These are phyloP conservation scores for Champsocephalus gunnari DNA, from an alignment of 2,797 vertebrate species.

Conservation along the genomic window DNA sequence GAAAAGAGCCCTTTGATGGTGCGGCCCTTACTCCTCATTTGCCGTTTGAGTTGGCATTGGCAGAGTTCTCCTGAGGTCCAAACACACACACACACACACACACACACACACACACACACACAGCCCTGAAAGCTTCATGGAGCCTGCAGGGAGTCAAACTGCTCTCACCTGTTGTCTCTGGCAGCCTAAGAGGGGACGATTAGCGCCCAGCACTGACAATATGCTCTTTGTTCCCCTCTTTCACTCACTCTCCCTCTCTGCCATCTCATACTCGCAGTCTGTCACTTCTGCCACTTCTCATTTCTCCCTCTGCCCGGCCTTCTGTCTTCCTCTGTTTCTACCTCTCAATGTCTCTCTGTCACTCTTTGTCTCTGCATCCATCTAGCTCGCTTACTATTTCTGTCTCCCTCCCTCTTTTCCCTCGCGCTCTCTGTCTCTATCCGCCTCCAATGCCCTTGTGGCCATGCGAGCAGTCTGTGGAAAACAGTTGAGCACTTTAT, in stretches of 20 bases:
- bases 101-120: slow-evolving; percentile 42
- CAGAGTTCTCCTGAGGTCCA: slow-evolving; percentile 62
- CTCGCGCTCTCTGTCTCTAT: slow-evolving; percentile 40
- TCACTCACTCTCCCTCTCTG: slow-evolving; percentile 64
- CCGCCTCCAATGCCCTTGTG: slow-evolving; percentile 71
- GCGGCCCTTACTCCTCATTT: slow-evolving; percentile 68
- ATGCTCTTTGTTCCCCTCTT: slow-evolving; percentile 80
- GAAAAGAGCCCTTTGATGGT: slow-evolving; percentile 76
- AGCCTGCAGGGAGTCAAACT: slow-evolving; percentile 85
- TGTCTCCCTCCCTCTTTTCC: slow-evolving; percentile 56
- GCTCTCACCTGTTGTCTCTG: slow-evolving; percentile 88
- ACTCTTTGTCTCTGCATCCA: slow-evolving; percentile 59
- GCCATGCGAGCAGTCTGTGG: slow-evolving; percentile 67
- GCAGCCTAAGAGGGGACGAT: slow-evolving; percentile 83
- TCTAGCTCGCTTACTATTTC: slow-evolving; percentile 66
- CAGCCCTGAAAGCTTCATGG: slow-evolving; percentile 77
- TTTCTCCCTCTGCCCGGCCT: slow-evolving; percentile 55
- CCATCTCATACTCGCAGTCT: slow-evolving; percentile 72
- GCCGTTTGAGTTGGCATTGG: slow-evolving; percentile 79
- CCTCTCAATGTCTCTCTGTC: slow-evolving; percentile 61
- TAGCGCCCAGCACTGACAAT: slow-evolving; percentile 82
- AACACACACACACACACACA: slow-evolving; percentile 19
- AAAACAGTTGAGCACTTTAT: slow-evolving; percentile 82
- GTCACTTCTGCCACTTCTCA: slow-evolving; percentile 68
- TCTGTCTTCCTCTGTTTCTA: slow-evolving; percentile 64